Conservation (phyloP, 2,797 vertebrate species). For the Alosa sapidissima region DNA sequence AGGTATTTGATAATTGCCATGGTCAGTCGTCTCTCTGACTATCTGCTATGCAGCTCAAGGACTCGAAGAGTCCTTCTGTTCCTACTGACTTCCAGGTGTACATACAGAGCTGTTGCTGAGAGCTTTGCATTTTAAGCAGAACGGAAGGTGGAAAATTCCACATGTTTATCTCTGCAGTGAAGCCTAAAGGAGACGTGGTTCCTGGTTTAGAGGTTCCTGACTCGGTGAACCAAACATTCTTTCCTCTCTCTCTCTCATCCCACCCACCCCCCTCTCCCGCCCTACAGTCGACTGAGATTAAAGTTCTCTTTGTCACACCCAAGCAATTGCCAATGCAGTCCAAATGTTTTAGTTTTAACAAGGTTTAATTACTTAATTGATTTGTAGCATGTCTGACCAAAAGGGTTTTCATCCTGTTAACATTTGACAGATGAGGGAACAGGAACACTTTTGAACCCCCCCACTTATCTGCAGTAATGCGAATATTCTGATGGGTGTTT, state of each 20-base stretch:
- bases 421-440: not conserved
- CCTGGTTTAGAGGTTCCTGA: constrained; percentile 52
- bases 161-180: constrained; percentile 49
- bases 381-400: constrained; percentile 34
- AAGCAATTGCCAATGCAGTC: constrained; percentile 4
- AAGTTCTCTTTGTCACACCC: not conserved
- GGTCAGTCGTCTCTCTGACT: constrained; percentile 32
- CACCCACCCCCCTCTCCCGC: not conserved
- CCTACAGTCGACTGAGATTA: not conserved
- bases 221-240: constrained; percentile 54
- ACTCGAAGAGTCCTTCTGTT: constrained; percentile 21
- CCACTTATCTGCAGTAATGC: not conserved
- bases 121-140: constrained; percentile 51
- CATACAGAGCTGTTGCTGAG: constrained; percentile 33
- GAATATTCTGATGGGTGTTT: not conserved
- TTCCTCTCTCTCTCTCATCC: not conserved
- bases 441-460: not conserved
- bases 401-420: not conserved
- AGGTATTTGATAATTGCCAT: constrained; percentile 28
- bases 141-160: constrained; percentile 41
- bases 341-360: constrained; percentile 24
- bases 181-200: constrained; percentile 37
- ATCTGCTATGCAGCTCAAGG: constrained; percentile 26
- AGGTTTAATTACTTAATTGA: constrained; percentile 67
- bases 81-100: constrained; percentile 37